A percentile compares a stretch with the other conserved stretches of the same genome.
Evolutionary conservation across 2,888 invertebrate species (phyloP).

Genomic region (Watsonalla binaria): DNA sequence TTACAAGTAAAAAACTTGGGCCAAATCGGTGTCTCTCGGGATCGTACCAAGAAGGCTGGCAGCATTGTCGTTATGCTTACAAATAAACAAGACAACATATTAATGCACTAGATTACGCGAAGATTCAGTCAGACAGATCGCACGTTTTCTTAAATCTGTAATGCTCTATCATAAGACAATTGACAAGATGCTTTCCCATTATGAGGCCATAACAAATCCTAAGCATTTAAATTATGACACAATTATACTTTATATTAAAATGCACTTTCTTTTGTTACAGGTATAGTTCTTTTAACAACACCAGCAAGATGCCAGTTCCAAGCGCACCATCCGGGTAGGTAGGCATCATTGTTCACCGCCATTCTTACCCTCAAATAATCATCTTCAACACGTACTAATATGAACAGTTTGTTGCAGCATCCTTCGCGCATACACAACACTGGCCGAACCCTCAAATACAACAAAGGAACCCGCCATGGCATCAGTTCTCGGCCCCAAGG

Average conservation of each 20-base stretch:
- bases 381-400: conserved; percentile 5
- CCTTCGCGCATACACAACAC: conserved; percentile 49
- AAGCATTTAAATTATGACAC: not conserved
- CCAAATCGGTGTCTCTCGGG: no score
- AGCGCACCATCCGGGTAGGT: conserved; percentile 72
- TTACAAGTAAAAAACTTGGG: no score
- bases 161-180: no score
- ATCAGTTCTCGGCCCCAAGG: conserved; percentile 59
- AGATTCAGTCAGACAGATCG: no score
- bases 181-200: no score
- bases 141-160: no score
- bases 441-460: conserved; percentile 45
- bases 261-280: conserved; percentile 41
- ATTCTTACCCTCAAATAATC: conserved; percentile 4
- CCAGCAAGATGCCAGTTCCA: conserved; percentile 51
- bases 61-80: no score
- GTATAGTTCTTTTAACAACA: conserved; percentile 41
- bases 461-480: conserved; percentile 59
- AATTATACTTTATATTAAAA: not conserved
- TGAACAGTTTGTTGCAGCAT: conserved; percentile 40
- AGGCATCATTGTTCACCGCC: conserved; percentile 56
- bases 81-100: no score
- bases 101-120: no score
- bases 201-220: not conserved
- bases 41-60: no score